These are phyloP conservation scores for Argyra leucocephala DNA, from an alignment of 2,888 invertebrate genomes.

Conservation along the genomic window DNA sequence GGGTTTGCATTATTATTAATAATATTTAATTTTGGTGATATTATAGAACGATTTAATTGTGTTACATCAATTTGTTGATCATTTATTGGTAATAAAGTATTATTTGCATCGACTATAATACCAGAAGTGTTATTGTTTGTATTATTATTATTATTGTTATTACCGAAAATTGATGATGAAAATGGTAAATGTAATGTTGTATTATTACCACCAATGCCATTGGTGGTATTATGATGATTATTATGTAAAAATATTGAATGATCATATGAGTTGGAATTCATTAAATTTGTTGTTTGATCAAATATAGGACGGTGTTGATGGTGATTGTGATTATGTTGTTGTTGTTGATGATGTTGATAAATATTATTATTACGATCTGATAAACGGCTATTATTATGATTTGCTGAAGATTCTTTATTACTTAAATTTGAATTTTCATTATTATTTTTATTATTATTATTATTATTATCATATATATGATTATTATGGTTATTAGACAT, in stretches of 20 bases:
- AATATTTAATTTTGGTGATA: not conserved
- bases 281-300: not conserved
- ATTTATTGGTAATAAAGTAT: not conserved
- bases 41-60: not conserved
- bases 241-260: not conserved
- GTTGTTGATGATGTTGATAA: too few relatives aligned
- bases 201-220: not conserved
- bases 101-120: not conserved
- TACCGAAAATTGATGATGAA: not conserved
- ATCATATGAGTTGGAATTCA: not conserved
- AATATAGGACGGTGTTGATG: not conserved
- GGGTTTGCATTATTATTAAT: not conserved
- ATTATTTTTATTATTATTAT: not conserved
- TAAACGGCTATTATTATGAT: not conserved
- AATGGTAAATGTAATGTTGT: conserved; percentile 8
- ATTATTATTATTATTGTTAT: not conserved
- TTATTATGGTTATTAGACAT: not conserved
- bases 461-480: conserved; percentile 4
- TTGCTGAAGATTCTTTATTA: not conserved
- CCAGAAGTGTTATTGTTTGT: not conserved
- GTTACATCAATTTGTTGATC: not conserved
- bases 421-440: not conserved
- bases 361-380: not conserved
- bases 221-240: not conserved
- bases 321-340: too few relatives aligned